phyloP scores from a whole-genome alignment of 2,113 vertebrate genomes.

The Grammatotria lemairii region DNA sequence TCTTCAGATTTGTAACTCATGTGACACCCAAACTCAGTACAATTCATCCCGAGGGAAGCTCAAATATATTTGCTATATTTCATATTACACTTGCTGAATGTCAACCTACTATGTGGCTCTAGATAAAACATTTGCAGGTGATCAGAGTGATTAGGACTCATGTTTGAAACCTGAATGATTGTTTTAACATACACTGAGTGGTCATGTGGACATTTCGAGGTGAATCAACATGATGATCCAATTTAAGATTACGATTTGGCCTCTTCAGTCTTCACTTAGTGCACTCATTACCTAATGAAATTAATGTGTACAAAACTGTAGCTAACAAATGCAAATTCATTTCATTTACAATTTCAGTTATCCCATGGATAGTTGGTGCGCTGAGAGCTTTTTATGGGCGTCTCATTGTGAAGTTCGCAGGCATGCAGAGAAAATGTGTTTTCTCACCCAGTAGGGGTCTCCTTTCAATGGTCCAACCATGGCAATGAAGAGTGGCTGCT shows the following conservation, averaged over 20 bases:
- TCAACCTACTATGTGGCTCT: neutral
- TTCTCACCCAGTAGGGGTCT: conserved; percentile 78
- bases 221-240: neutral
- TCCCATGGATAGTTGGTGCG: neutral
- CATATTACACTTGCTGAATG: neutral
- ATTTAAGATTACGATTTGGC: neutral
- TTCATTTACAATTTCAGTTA: neutral
- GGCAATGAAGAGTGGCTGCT: conserved; percentile 83
- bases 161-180: neutral
- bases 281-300: neutral
- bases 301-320: neutral
- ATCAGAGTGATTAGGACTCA: neutral
- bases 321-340: neutral
- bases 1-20: neutral
- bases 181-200: fast-evolving
- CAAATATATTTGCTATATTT: neutral
- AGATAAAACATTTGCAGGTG: neutral
- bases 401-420: neutral
- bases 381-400: neutral
- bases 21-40: neutral
- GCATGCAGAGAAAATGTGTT: neutral
- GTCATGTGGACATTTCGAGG: neutral
- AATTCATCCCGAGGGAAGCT: neutral
- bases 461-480: conserved; percentile 77
- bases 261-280: neutral